Base-by-base conservation (phyloP, 2,888 invertebrate species). In the Dicyrtoma fusca region DNA sequence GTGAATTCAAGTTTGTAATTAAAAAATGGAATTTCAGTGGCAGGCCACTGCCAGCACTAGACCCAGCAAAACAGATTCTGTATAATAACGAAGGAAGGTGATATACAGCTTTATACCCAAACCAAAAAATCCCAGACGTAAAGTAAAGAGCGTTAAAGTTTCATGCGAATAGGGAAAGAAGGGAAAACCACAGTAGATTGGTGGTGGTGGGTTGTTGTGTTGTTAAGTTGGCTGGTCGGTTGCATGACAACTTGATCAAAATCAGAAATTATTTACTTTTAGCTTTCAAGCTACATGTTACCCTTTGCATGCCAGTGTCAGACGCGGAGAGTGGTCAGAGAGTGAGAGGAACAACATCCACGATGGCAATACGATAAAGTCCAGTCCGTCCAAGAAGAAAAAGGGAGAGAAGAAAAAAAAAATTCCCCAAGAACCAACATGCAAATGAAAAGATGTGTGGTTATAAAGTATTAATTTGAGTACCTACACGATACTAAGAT, bases 161-260 rank as follows among this genome's bases (percentile, higher is more conserved):
- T 57, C 25, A 57, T 25, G 23, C 26, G 23, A 23, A 23, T 57
- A 23, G 25, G 23, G 57, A 57, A n/a, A n/a, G 34, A 34, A 34
- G 34, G 34, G 34, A 34, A 34, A 34, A 34, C 34, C 34, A 34
- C 34, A 34, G 34, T 34, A 34, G 34, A 34, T 8, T 34, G 34
- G 34, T 5, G 34, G 34, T 5, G 8, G 34, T 5, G 8, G 34
- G 34, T 34, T 34, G 34, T 34, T 34, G 3, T 34, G 34, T 34
- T 34, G 34, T 34, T 34, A 23, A 55, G 55, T 23, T 25, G 49
- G 49, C 51, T 11, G 17, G 14, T 51, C 14, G 21, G 42, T 66
- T 42, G 64, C 64, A 64, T 64, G 66, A 66, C 53, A 53, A 66
- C 55, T 51, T 66, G 53, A 66, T 66, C 66, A 55, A n/a, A 44